Evolutionary conservation across 2,113 vertebrate genomes (phyloP), one percentile per base, ranked within the genome.

Genomic region (Eclectus roratus): DNA sequence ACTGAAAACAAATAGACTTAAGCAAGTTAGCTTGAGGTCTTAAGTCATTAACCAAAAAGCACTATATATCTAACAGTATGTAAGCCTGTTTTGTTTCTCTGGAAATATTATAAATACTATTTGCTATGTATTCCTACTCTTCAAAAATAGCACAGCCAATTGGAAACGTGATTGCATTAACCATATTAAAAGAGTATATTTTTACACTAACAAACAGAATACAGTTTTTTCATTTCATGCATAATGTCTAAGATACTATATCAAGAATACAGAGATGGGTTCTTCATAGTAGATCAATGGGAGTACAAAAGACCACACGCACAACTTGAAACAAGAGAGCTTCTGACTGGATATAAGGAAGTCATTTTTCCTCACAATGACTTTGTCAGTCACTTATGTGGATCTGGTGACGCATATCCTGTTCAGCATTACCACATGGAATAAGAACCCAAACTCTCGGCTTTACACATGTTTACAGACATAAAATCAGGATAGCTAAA

Each of bases 271-370:
- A 41, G 72, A 35, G 7, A 9, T 0, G 0, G 12, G 43, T 2
- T 56, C 12, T 83, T 87, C 29, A 39, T 9, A 64, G 33, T 29
- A 37, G 33, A 79, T 16, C 43, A 50, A n/a, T 28, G 43, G 17
- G 66, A 79, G 15, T 23, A 39, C 0, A 1, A 79, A 66, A 64
- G 35, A 56, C 49, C 33, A 58, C 0, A 0, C 11, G 37, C 20
- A 41, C 16, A 56, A 64, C 21, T 25, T 28, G 13, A 84, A 74
- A 64, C 9, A 68, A 31, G 53, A 88, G 28, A 37, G 27, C 23
- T 69, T 16, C 25, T 46, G 46, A 55, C 15, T 69, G 47, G 7
- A 17, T 52, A 20, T 29, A 53, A 12, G 13, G 33, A 39, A 79
- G 49, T 27, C 10, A 2, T 41, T 52, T 49, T 58, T 17, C 11